phyloP scores from a whole-genome alignment of 1,140 invertebrate species.

The Zaprionus nigranus region DNA sequence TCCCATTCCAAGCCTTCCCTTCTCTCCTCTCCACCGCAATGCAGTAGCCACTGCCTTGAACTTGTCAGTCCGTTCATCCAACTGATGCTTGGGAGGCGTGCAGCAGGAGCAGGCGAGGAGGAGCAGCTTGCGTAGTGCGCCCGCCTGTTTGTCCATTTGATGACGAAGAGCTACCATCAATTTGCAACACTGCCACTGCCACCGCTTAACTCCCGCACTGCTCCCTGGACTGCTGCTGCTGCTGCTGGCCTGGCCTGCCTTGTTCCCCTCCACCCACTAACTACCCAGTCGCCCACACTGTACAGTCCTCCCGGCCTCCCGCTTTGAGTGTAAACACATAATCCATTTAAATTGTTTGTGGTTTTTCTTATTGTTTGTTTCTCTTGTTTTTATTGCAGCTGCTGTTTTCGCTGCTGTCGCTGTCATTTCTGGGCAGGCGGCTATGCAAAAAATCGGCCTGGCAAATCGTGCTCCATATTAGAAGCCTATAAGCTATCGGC shows the following conservation, averaged over 20 bases:
- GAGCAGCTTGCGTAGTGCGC: constrained; percentile 23
- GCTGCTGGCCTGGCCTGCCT: constrained; percentile 22
- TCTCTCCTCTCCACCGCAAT: constrained; percentile 19
- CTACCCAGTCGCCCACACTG: constrained; percentile 24
- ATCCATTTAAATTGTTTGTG: constrained; percentile 81
- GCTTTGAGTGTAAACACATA: constrained; percentile 76
- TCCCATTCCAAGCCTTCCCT: constrained; percentile 3
- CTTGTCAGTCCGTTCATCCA: constrained; percentile 61
- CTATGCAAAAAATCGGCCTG: constrained; percentile 31
- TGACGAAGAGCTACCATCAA: constrained; percentile 61
- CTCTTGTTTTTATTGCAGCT: constrained; percentile 56
- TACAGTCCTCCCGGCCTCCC: constrained; percentile 36
- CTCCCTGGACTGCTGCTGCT: not conserved
- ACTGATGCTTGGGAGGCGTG: constrained; percentile 33
- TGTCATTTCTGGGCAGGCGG: constrained; percentile 45
- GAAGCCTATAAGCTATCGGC: constrained; percentile 31
- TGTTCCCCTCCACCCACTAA: constrained; percentile 10
- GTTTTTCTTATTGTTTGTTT: constrained; percentile 77
- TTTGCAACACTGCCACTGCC: constrained; percentile 47
- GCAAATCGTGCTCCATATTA: constrained; percentile 42
- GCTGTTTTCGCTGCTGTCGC: constrained; percentile 51
- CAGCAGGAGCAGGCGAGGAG: constrained; percentile 1
- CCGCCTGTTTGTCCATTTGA: constrained; percentile 56
- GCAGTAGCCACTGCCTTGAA: constrained; percentile 62
- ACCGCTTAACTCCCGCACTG: constrained; percentile 16